Base-by-base conservation (phyloP, 2,888 invertebrate genomes). In the Carterocephalus palaemon region DNA sequence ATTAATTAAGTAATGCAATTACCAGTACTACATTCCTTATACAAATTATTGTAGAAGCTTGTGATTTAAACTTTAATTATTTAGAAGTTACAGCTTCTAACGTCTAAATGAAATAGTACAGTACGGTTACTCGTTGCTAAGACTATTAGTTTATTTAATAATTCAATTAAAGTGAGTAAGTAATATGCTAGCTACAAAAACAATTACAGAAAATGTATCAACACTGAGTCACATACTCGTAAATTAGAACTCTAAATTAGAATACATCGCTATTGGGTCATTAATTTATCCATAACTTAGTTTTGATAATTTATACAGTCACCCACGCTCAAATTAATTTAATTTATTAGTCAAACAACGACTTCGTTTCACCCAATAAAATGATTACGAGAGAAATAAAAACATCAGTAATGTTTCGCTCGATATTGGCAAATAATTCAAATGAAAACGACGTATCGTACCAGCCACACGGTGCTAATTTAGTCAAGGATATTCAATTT, bases 1-100 rank as follows among this genome's bases (percentile, higher is more conserved):
- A 74, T 80, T 76, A 79, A 81, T 81, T 81, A 68, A 66, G 61
- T 60, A 72, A 75, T 72, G 69, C 67, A 72, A 70, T 74, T 73
- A 73, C 70, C 64, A 66, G 65, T 64, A 64, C 62, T 64, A 64
- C 62, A 64, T 64, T 64, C 58, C 63, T 66, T 64, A 67, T 58
- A 64, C 48, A 57, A 66, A 68, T 68, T 70, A 65, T 70, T 37
- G 8, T 29, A 9, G 23, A 31, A 37, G 26, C n/a, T 45, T 2
- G 17, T 31, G 37, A n/a, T 36, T 31, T 22, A 29, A 37, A 45
- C 23, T 68, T 62, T 48, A 64, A 65, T 67, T 68, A 68, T 37
- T n/a, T 17, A 10, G 24, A 2, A 31, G 20, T 40, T 22, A 16
- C 22, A 12, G 13, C 22, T 10, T 24, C 20, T 39, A 53, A 55